These are phyloP conservation scores for Podargus strigoides DNA, from an alignment of 2,797 vertebrate genomes.

Conservation along the genomic window DNA sequence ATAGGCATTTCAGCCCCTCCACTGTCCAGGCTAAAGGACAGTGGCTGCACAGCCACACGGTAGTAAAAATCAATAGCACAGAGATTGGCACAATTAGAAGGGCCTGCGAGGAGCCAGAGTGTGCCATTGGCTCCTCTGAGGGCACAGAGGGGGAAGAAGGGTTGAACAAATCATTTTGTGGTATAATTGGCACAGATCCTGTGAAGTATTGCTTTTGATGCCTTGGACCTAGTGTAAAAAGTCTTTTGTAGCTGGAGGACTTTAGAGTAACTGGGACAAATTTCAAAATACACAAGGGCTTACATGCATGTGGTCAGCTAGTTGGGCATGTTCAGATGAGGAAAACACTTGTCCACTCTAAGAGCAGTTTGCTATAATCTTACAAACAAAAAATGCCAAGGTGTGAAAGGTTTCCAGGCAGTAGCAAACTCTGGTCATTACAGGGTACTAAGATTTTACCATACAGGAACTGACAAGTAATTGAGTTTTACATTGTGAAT, in stretches of 20 bases:
- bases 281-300: background rate
- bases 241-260: background rate
- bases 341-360: background rate
- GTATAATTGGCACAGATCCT: too few relatives aligned
- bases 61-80: background rate
- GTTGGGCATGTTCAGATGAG: background rate
- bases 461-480: background rate
- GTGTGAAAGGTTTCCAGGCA: background rate
- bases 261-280: background rate
- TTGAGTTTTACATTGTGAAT: background rate
- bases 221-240: background rate
- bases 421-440: background rate
- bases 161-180: background rate
- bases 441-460: background rate
- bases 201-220: background rate
- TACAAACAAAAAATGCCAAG: background rate
- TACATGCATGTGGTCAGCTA: accelerated
- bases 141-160: background rate
- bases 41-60: background rate
- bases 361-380: background rate
- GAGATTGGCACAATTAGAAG: background rate
- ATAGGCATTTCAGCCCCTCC: background rate
- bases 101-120: background rate
- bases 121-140: accelerated
- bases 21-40: background rate